A percentile compares a stretch with the other conserved stretches of the same genome.
These are phyloP conservation scores for Onchidella celtica DNA, from an alignment of 2,888 invertebrate genomes.

Conservation along the genomic window DNA sequence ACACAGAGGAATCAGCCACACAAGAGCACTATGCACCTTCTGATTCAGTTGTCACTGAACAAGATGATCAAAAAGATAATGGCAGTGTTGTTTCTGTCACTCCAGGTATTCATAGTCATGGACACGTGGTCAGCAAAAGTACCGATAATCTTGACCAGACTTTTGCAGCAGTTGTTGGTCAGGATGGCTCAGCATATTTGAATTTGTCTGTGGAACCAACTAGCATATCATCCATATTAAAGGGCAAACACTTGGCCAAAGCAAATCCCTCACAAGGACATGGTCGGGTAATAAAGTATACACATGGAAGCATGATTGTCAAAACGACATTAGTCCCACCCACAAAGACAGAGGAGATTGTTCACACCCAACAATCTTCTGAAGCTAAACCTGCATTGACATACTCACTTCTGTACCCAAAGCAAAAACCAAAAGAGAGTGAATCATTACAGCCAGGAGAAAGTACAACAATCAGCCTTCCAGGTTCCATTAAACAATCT, in stretches of 20 bases:
- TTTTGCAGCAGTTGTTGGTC: constrained; percentile 22
- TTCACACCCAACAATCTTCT: constrained; percentile 4
- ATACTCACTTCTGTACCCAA: constrained; percentile 23
- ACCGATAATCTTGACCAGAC: constrained; percentile 10
- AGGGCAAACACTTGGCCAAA: constrained; percentile 24
- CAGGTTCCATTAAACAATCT: neutral
- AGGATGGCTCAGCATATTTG: constrained; percentile 31
- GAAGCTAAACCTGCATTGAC: neutral
- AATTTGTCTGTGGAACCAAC: constrained; percentile 43
- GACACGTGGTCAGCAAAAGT: constrained; percentile 6
- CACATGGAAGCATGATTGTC: constrained; percentile 26
- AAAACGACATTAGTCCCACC: constrained; percentile 33
- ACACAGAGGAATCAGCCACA: neutral
- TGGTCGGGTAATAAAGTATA: constrained; percentile 38
- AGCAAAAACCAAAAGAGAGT: neutral
- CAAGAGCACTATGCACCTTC: neutral
- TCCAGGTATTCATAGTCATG: neutral
- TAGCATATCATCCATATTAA: constrained; percentile 35
- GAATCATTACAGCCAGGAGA: neutral
- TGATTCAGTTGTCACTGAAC: neutral
- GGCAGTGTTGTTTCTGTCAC: too few species aligned
- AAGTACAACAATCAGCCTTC: neutral
- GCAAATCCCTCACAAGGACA: constrained; percentile 16
- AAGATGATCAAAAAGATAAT: neutral
- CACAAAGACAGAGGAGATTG: neutral